Base-by-base conservation (phyloP, 2,113 vertebrate species). In the Xenus cinereus region DNA sequence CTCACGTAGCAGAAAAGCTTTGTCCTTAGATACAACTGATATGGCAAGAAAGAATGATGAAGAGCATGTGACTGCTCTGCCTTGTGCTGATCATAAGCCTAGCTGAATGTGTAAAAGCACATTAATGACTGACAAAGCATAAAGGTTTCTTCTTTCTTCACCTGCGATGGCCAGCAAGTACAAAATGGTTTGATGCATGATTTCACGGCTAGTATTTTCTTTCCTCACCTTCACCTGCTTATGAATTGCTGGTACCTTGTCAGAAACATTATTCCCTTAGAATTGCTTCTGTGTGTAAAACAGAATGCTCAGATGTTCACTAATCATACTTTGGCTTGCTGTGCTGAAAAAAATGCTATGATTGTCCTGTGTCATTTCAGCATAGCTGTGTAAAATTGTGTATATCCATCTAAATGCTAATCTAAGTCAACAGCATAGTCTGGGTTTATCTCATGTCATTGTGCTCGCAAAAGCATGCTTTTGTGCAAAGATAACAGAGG, bases 301-400 rank as follows among this genome's bases (percentile, higher is more conserved):
- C 19, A 7, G 22, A 63, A 71, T 5, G 57, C 35, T 96, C 84
- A 85, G 45, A 43, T 79, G 41, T 93, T 95, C 20, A 1, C n/a
- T 81, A 78, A 87, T 54, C 57, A 75, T 60, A 27, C 41, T 81
- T 93, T 45, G 85, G 56, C 87, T 96, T 87, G 39, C 53, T 84
- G 22, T 62, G 53, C 81, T 84, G 50, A 79, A 87, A 87, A 87
- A 85, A 73, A 76, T 41, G 56, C 56, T 59, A 1, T 81, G 57
- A 83, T 89, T 76, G 41, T 89, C 53, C 62, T 79, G 84, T 89
- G 53, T 75, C 12, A 26, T 84, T 93, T 92, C 74, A 91, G 43
- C 62, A 80, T 79, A 76, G 71, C 78, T 90, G 57, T 79, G 69
- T 89, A 87, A 95, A 96, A 83, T 41, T 87, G 30, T 66, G 50